These are phyloP conservation scores for Umimayanthus chanpuru DNA, from an alignment of 92 coral and sea anemone genomes.

Conservation along the genomic window DNA sequence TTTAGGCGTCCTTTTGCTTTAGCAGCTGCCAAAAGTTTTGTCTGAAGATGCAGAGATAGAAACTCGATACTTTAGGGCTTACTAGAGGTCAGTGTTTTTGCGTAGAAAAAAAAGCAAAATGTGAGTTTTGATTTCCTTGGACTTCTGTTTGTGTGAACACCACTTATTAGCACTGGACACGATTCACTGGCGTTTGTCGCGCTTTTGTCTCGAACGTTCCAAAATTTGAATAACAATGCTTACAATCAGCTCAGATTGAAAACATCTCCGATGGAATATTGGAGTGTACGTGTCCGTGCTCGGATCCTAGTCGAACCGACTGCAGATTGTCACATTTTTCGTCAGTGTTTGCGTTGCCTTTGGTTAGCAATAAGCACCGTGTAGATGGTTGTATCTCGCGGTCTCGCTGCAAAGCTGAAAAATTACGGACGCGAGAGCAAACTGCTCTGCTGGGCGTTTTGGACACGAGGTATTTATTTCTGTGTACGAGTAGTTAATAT, in stretches of 20 bases:
- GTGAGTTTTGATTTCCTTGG: not conserved
- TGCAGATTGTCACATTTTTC: constrained; percentile 3
- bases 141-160: not conserved
- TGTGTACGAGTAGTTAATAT: not conserved
- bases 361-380: not conserved
- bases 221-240: constrained; percentile 31
- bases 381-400: not conserved
- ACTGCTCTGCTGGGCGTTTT: constrained; percentile 9
- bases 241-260: not conserved
- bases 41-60: not conserved
- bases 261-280: not conserved
- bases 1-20: not conserved
- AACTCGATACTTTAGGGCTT: constrained; percentile 3
- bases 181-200: constrained; percentile 12
- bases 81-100: not conserved
- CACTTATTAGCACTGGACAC: constrained; percentile 10
- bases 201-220: constrained; percentile 42
- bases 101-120: not conserved
- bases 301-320: not conserved
- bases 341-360: not conserved
- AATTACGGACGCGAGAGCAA: not conserved
- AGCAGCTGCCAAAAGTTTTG: not conserved
- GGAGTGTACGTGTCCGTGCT: not conserved
- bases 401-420: not conserved
- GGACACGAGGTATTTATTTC: constrained; percentile 22